Conservation (phyloP, 1,140 invertebrate species). For the Caenorhabditis tropicalis region DNA sequence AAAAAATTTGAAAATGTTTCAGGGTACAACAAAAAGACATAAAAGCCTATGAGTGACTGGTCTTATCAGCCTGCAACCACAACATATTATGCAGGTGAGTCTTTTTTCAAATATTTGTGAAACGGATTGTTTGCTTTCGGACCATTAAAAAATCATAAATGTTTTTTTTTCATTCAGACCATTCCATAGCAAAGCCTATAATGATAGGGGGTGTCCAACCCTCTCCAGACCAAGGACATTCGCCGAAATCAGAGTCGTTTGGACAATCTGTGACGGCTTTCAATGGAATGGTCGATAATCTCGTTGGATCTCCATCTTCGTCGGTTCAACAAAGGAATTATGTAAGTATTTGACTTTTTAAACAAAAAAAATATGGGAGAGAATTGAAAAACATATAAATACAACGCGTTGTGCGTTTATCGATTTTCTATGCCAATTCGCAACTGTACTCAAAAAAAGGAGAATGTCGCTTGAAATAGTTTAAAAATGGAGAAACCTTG, state of each 20-base stretch:
- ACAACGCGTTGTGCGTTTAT: too few relatives aligned
- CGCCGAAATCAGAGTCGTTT: conserved; percentile 14
- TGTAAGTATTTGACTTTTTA: neutral
- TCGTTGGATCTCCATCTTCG: conserved; percentile 1
- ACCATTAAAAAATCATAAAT: neutral
- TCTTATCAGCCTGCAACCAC: neutral
- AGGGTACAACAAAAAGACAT: neutral
- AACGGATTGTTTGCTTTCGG: neutral
- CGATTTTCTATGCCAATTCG: too few relatives aligned
- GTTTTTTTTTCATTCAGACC: neutral
- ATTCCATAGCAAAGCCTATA: conserved; percentile 25
- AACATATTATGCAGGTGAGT: neutral
- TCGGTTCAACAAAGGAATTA: conserved; percentile 7
- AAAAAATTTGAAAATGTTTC: neutral
- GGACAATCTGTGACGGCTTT: neutral
- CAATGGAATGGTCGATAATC: conserved; percentile 38
- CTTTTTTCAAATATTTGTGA: neutral
- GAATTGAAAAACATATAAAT: too few relatives aligned
- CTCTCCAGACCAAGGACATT: neutral
- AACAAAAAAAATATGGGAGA: neutral
- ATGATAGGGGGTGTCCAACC: neutral
- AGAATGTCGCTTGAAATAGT: neutral
- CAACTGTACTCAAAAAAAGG: too few relatives aligned
- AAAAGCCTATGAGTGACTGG: neutral
- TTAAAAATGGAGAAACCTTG: neutral